Conservation (phyloP, 2,797 vertebrate species). For the Rhinophrynus dorsalis region DNA sequence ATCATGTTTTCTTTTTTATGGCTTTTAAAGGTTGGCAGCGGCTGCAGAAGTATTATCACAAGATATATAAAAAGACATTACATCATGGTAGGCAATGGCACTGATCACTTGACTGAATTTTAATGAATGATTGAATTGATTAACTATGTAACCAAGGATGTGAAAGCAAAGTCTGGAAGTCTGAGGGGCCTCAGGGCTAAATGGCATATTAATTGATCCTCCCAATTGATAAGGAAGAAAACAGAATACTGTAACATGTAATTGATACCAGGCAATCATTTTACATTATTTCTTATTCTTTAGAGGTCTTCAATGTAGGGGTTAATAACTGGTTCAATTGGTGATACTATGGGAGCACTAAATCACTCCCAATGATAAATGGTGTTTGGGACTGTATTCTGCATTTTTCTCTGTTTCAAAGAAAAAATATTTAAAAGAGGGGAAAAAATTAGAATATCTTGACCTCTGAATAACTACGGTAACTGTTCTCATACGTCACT, state of each 20-base stretch:
- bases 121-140: not conserved
- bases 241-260: too few species aligned
- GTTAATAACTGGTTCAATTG: too few species aligned
- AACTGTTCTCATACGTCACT: slow-evolving; percentile 50
- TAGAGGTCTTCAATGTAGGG: too few species aligned
- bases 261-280: too few species aligned
- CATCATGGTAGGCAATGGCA: slow-evolving; percentile 10
- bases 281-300: too few species aligned
- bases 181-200: not conserved
- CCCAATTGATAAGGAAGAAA: too few species aligned
- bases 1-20: slow-evolving; percentile 9
- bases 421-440: not conserved
- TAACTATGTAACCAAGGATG: not conserved
- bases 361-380: too few species aligned
- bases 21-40: slow-evolving; percentile 8
- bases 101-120: slow-evolving; percentile 10
- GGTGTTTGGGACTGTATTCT: not conserved
- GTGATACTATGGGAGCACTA: too few species aligned
- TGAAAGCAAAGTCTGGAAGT: not conserved
- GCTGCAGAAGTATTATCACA: slow-evolving; percentile 18
- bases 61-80: slow-evolving; percentile 24
- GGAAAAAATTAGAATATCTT: not conserved
- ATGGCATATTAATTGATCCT: not conserved
- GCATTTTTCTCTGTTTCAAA: not conserved
- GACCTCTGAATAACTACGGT: not conserved